Base-by-base conservation (phyloP, 2,888 invertebrate genomes). In the Dasysyrphus albostriatus region DNA sequence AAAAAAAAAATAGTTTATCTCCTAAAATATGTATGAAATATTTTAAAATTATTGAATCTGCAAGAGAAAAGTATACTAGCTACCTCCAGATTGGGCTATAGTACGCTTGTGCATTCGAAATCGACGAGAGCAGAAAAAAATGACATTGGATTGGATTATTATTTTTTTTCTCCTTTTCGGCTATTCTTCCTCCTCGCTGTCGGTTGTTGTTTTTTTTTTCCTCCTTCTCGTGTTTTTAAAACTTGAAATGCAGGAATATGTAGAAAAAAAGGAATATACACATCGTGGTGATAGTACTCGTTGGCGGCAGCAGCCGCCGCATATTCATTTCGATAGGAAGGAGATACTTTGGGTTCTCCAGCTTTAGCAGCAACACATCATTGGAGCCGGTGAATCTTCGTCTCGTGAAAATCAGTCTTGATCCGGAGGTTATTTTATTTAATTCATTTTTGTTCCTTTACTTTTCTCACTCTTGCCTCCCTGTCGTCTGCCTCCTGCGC, bases 171-270 rank as follows among this genome's bases (percentile, higher is more conserved):
- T 70, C 51, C 56, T 16, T 72, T 69, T 69, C 47, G 34, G 14
- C 51, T 77, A 42, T 69, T 74, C 67, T 72, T 78, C 74, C 75
- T 87, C 65, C 67, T 78, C 74, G 59, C 44, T 63, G 69, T 44
- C 58, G 73, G 14, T 63, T 77, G 42, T 76, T 39, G 47, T 39
- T 39, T 72, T 72, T 75, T 82, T 73, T 73, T 83, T 78, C 42
- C 56, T 78, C 24, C 47, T 77, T 61, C 76, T 77, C 82, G 77
- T 77, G 75, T 83, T 78, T 76, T 78, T 73, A 88, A 88, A 88
- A 88, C 88, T 88, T 83, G 83, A 88, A 88, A 88, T 83, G 83
- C 83, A 83, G 80, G 83, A 88, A 79, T 83, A 83, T 75, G 75
- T 78, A 74, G 56, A 87, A 16, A 58, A n/a, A 29, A 67, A 59